Conservation (phyloP, 2,797 vertebrate species). For the Ara ararauna region DNA sequence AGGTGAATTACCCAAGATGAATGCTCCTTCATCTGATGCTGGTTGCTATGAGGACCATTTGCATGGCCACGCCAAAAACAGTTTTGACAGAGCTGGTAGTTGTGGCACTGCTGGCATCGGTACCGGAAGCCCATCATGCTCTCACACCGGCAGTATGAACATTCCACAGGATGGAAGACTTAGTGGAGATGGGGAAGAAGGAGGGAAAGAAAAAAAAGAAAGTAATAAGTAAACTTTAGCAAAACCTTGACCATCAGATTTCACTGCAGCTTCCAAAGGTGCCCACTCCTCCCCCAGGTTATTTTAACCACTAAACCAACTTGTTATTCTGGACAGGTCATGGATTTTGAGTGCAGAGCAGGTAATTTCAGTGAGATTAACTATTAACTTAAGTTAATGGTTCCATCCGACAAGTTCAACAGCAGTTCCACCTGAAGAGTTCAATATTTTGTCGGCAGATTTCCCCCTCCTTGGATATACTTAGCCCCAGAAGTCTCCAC, state of each 20-base stretch:
- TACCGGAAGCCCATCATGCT: constrained; percentile 99
- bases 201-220: not conserved
- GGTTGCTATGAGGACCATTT: constrained; percentile 95
- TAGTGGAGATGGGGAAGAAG: not conserved
- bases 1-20: constrained; percentile 90
- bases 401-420: not conserved
- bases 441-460: not conserved
- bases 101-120: constrained; percentile 98
- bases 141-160: constrained; percentile 95
- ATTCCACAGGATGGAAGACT: constrained; percentile 99
- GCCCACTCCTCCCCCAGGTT: not conserved
- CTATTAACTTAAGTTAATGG: rapidly evolving
- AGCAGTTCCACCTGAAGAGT: not conserved
- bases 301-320: not conserved
- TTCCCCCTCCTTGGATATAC: not conserved
- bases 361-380: not conserved
- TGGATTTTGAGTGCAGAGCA: not conserved
- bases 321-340: not conserved
- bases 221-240: not conserved
- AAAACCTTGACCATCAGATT: not conserved
- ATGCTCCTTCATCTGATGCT: constrained; percentile 99
- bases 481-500: not conserved
- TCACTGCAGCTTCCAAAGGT: not conserved
- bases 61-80: constrained; percentile 98
- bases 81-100: constrained; percentile 97